Base-by-base conservation (phyloP, 1,140 invertebrate genomes). In the Brachionus angularis region DNA sequence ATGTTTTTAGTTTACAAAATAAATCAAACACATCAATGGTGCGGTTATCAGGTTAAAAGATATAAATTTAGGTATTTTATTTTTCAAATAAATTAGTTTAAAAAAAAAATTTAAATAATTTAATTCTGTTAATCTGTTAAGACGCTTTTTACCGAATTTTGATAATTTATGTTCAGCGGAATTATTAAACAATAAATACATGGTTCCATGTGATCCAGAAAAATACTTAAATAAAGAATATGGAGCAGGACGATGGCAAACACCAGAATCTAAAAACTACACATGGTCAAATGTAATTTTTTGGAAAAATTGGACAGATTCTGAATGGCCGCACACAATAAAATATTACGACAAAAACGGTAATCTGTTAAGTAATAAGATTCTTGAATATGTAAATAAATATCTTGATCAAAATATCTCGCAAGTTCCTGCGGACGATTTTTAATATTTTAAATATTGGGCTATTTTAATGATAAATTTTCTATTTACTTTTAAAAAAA, bases 41-140 rank as follows among this genome's bases (percentile, higher is more conserved):
- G 58, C 34, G 58, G 58, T 31, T 64, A 64, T 31, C 58, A 64
- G 47, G 39, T 46, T 16, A 64, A 64, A 47, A n/a, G 58, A 64
- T 29, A 46, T 5, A 64, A 64, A 64, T 64, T 46, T 64, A 46
- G 55, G 55, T 61, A 58, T 34, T 25, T 34, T 7, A 34, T 34
- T 34, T 34, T 5, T 12, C 33, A 34, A 5, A 12, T 34, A 34
- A 34, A 5, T 34, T 34, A 34, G 33, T 34, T 34, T 34, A 34
- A 5, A 34, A 5, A 10, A 5, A 34, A 34, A 34, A 34, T 5
- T 5, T 4, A 34, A 34, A 34, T 34, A 34, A 34, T 34, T n/a
- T 5, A 50, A 50, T 55, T 33, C 1, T 16, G 10, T 50, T 55
- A n/a, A n/a, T n/a, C n/a, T n/a, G n/a, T 55, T 21, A 8, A 61